These are phyloP conservation scores for Genyomyrus donnyi DNA, from an alignment of 2,113 vertebrate species.

Conservation along the genomic window DNA sequence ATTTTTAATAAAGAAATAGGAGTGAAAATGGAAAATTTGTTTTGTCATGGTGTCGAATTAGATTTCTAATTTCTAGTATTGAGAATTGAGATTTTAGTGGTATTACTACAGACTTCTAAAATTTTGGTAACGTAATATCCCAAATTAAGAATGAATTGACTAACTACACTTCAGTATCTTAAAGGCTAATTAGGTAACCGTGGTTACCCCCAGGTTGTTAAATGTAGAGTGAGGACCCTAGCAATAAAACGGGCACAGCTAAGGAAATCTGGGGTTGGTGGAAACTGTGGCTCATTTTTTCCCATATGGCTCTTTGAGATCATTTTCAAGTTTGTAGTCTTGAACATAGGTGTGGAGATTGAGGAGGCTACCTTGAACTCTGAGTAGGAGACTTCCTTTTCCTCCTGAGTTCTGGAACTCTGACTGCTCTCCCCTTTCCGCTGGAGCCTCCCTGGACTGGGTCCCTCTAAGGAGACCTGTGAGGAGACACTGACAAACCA, in stretches of 20 bases:
- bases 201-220: background rate
- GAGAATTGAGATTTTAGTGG: background rate
- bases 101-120: background rate
- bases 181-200: background rate
- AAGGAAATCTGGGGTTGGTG: background rate
- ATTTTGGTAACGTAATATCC: background rate
- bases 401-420: constrained; percentile 48
- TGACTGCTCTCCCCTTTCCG: constrained; percentile 46
- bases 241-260: background rate
- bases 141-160: background rate
- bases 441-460: constrained; percentile 34
- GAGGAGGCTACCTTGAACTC: constrained; percentile 63
- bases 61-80: background rate
- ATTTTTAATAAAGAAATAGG: background rate
- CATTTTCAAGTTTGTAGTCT: background rate
- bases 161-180: background rate
- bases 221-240: background rate
- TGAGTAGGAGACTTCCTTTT: constrained; percentile 63
- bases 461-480: constrained; percentile 18
- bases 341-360: background rate
- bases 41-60: background rate
- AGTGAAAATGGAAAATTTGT: background rate
- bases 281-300: background rate
- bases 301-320: background rate
- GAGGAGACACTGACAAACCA: background rate